phyloP scores from a whole-genome alignment of 2,113 vertebrate species.

The Smithornis capensis region DNA sequence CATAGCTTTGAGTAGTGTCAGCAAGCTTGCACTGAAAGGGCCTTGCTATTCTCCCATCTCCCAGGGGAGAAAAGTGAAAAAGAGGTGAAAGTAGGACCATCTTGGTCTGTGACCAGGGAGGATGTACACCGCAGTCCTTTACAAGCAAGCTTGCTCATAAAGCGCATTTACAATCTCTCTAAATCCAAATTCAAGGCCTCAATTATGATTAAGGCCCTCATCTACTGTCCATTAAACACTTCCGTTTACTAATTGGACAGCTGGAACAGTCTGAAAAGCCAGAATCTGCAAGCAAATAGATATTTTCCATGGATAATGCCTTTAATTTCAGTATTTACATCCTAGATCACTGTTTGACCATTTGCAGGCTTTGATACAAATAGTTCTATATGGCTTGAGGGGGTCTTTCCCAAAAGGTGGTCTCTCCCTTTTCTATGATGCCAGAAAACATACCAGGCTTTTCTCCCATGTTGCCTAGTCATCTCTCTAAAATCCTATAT shows the following conservation, averaged over 20 bases:
- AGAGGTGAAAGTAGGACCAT: not conserved
- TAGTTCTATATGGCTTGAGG: not conserved
- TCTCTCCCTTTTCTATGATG: not conserved
- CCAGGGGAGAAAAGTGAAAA: not conserved
- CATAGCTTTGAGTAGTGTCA: not conserved
- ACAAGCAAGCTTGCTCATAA: not conserved
- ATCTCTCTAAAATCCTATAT: not conserved
- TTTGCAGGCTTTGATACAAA: not conserved
- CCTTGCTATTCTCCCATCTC: not conserved
- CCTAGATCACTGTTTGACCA: not conserved
- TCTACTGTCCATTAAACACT: not conserved
- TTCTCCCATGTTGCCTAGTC: not conserved
- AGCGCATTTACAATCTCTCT: not conserved
- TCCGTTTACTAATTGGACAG: not conserved
- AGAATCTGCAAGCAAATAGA: not conserved
- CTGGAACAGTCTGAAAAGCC: not conserved
- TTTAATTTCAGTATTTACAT: not conserved
- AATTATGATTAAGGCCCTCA: not conserved
- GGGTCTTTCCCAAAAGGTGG: not conserved
- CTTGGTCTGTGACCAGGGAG: not conserved
- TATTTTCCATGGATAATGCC: not conserved
- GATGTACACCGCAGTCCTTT: not conserved
- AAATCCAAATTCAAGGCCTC: not conserved
- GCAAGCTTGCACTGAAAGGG: not conserved
- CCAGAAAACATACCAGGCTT: not conserved